Evolutionary conservation across 1,140 invertebrate species (phyloP).

Genomic region (Plutomurus gul): DNA sequence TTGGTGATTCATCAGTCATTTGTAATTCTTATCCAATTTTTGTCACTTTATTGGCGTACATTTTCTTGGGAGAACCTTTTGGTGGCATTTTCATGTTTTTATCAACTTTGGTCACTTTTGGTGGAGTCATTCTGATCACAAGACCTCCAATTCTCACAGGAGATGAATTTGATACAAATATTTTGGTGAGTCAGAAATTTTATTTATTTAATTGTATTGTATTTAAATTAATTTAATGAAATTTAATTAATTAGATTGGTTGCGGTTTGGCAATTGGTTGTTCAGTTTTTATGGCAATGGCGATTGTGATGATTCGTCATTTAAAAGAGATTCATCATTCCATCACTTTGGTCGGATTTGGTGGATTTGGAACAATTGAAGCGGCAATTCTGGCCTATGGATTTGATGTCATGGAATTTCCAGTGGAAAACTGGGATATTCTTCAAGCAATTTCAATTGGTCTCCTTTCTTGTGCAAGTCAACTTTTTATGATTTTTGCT

Average conservation of each 20-base stretch:
- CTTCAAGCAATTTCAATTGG: conserved; percentile 42
- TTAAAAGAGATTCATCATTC: conserved; percentile 51
- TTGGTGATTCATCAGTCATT: conserved; percentile 49
- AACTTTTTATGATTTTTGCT: conserved; percentile 53
- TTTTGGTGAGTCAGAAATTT: conserved; percentile 38
- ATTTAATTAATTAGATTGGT: conserved; percentile 43
- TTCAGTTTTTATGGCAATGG: conserved; percentile 46
- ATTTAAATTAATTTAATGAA: neutral
- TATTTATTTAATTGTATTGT: neutral
- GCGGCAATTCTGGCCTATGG: conserved; percentile 34
- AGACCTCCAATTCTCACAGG: conserved; percentile 47
- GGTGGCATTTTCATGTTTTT: conserved; percentile 46
- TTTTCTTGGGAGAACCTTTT: conserved; percentile 47
- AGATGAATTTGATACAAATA: conserved; percentile 32
- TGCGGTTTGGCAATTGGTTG: conserved; percentile 45
- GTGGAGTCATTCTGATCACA: conserved; percentile 41
- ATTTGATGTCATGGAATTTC: conserved; percentile 48
- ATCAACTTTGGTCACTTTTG: conserved; percentile 42
- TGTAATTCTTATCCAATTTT: conserved; percentile 52
- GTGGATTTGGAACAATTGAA: conserved; percentile 49
- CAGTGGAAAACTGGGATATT: conserved; percentile 42
- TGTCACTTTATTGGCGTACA: conserved; percentile 38
- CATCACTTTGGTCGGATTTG: conserved; percentile 49
- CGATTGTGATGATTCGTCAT: conserved; percentile 53
- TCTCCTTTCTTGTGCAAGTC: conserved; percentile 44